Percentiles rank a stretch among this genome's conserved stretches.
These are phyloP conservation scores for Lysiphlebus fabarum DNA, from an alignment of 1,140 invertebrate genomes.

Conservation along the genomic window DNA sequence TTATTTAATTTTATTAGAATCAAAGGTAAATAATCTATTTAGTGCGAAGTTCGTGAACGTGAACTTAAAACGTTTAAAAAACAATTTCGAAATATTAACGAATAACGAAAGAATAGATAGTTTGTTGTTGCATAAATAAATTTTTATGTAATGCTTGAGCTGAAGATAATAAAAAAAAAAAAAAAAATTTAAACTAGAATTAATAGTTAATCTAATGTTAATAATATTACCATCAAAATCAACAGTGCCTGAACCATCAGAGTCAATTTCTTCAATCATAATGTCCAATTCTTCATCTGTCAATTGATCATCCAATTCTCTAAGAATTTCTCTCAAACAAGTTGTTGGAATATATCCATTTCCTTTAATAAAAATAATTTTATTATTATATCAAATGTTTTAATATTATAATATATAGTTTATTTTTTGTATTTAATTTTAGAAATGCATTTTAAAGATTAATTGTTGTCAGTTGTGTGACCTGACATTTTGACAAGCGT, in stretches of 20 bases:
- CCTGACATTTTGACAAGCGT: no score
- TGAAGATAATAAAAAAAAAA: background rate
- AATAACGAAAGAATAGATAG: background rate
- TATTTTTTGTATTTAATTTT: no score
- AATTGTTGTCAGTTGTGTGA: no score
- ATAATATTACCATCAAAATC: constrained; percentile 68
- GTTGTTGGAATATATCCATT: constrained; percentile 95
- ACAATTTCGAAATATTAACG: constrained; percentile 13
- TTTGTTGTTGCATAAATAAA: background rate
- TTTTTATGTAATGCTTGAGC: background rate
- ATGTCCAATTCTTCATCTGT: constrained; percentile 89
- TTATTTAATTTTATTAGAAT: background rate
- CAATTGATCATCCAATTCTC: constrained; percentile 88
- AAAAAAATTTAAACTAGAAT: constrained; percentile 13
- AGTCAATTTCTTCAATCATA: constrained; percentile 96
- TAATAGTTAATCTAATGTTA: constrained; percentile 21
- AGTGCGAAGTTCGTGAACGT: constrained; percentile 23
- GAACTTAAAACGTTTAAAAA: constrained; percentile 23
- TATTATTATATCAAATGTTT: no score
- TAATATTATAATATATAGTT: no score
- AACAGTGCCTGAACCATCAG: constrained; percentile 85
- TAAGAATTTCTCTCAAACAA: constrained; percentile 85
- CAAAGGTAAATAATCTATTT: constrained; percentile 5
- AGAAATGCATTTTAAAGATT: no score
- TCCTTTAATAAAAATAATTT: constrained; percentile 54